Conservation (phyloP, 2,797 vertebrate species). For the Nannoperca obscura region DNA sequence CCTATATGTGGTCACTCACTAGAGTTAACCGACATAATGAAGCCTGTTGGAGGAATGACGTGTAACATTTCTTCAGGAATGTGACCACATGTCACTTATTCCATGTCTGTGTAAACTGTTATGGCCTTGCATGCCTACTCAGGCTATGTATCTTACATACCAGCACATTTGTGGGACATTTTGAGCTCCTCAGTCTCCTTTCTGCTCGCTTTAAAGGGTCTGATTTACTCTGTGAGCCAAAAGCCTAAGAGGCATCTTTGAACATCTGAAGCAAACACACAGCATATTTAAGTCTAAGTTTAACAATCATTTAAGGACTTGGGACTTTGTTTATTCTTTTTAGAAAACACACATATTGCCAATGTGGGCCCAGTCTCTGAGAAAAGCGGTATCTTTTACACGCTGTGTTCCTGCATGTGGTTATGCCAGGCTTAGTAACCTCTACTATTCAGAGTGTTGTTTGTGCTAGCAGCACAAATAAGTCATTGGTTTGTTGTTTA, state of each 20-base stretch:
- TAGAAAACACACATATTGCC: background rate
- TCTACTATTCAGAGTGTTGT: no score
- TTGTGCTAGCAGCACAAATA: no score
- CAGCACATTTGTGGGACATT: constrained; percentile 22
- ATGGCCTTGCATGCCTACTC: background rate
- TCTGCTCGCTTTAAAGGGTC: background rate
- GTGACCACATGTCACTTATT: background rate
- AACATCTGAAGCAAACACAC: constrained; percentile 20
- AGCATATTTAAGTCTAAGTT: background rate
- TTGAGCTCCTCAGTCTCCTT: constrained; percentile 1
- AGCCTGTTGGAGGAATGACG: background rate
- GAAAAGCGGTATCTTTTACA: no score
- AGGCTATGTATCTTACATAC: constrained; percentile 1
- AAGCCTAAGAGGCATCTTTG: constrained; percentile 11
- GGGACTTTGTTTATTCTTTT: background rate
- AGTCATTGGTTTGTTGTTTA: no score
- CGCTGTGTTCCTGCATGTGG: no score
- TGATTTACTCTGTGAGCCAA: constrained; percentile 1
- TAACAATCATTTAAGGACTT: constrained; percentile 4
- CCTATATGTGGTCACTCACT: constrained; percentile 9
- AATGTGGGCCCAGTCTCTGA: no score
- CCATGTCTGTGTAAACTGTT: background rate
- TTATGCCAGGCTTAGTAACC: no score
- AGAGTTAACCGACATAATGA: background rate
- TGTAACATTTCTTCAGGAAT: constrained; percentile 20